Percentiles rank a stretch among this genome's conserved stretches.
Evolutionary conservation across 2,888 invertebrate species (phyloP).

Genomic region (Scotopteryx bipunctaria): DNA sequence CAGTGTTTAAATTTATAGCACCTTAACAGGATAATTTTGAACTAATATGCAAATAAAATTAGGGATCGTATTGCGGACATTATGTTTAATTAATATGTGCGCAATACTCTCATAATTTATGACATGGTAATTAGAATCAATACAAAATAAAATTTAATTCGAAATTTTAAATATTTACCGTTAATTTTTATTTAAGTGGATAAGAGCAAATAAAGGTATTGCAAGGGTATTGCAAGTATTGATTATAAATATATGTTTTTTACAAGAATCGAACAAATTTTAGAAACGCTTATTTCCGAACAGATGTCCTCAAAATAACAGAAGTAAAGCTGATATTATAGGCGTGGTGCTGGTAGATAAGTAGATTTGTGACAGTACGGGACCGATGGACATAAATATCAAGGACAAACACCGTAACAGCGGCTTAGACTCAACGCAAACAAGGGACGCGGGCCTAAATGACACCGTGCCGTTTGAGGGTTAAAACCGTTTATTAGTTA

Average conservation of each 20-base stretch:
- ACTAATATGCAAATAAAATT: not conserved
- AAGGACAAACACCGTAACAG: constrained; percentile 76
- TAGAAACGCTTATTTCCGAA: constrained; percentile 12
- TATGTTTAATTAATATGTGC: too few species aligned
- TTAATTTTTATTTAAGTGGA: too few species aligned
- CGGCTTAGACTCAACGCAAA: constrained; percentile 78
- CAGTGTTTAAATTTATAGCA: constrained; percentile 23
- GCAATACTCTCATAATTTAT: too few species aligned
- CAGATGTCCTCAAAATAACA: constrained; percentile 62
- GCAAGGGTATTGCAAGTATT: too few species aligned
- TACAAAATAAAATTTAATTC: too few species aligned
- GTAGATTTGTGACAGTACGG: constrained; percentile 79
- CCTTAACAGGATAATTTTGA: constrained; percentile 4
- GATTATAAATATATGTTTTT: not conserved
- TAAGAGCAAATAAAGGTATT: too few species aligned
- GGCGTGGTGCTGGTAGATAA: constrained; percentile 81
- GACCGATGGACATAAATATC: constrained; percentile 76
- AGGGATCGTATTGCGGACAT: too few species aligned
- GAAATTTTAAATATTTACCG: too few species aligned
- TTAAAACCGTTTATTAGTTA: constrained; percentile 62
- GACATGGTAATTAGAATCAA: too few species aligned
- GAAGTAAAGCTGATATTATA: constrained; percentile 41
- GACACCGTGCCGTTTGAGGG: constrained; percentile 64
- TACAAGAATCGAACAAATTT: not conserved
- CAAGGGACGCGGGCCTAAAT: constrained; percentile 66